Conservation (phyloP, 2,113 vertebrate genomes). For the Ceyx melanurus region DNA sequence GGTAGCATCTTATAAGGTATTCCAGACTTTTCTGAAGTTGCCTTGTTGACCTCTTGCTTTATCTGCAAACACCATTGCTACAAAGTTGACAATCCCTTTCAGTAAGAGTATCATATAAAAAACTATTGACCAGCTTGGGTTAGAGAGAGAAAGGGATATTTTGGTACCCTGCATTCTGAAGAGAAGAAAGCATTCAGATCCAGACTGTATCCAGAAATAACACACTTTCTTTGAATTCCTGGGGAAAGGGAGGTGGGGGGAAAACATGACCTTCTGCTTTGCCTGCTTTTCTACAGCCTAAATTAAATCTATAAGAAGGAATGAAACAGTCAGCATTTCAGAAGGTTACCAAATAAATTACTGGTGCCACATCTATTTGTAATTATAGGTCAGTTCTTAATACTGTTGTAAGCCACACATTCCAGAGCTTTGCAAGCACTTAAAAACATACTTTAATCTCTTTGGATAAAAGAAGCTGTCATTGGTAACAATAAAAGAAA, state of each 20-base stretch:
- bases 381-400: slow-evolving; percentile 47
- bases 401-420: slow-evolving; percentile 25
- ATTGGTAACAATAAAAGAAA: slow-evolving; percentile 36
- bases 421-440: neutral
- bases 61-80: neutral
- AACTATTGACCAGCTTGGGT: neutral
- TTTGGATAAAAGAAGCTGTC: slow-evolving; percentile 3
- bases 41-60: neutral
- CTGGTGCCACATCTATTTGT: slow-evolving; percentile 15
- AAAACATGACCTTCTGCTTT: neutral
- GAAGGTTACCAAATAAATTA: slow-evolving; percentile 38
- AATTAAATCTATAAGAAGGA: slow-evolving; percentile 34
- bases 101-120: neutral
- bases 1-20: neutral
- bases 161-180: neutral
- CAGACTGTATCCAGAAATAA: neutral
- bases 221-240: slow-evolving; percentile 29
- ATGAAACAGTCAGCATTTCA: slow-evolving; percentile 62
- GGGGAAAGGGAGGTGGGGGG: neutral
- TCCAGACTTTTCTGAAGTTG: accelerated
- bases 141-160: neutral
- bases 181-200: neutral
- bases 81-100: neutral
- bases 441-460: slow-evolving; percentile 4
- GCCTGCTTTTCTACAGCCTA: slow-evolving; percentile 24